Base-by-base conservation (phyloP, 2,888 invertebrate species). In the Phengaris arion region DNA sequence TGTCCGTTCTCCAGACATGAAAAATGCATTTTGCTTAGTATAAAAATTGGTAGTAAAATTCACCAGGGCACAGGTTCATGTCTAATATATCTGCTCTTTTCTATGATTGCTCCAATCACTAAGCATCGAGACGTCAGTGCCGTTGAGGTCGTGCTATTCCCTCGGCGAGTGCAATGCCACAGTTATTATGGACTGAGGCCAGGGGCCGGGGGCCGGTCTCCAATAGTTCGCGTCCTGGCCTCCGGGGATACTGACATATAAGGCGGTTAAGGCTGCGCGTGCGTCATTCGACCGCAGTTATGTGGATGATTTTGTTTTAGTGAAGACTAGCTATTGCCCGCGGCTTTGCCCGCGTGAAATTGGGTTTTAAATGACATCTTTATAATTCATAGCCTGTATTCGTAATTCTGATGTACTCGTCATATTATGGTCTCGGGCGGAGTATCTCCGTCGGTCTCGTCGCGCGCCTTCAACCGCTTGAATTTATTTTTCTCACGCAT, bases 1-100 rank as follows among this genome's bases (percentile, higher is more conserved):
- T 59, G 4, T 48, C 2, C 55, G 7, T n/a, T 55, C 22, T 22
- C 22, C 22, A n/a, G 2, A 55, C n/a, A 13, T 7, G 55, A n/a
- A n/a, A 13, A 6, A 55, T 35, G 35, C 55, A n/a, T 55, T n/a
- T 54, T 52, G 12, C 54, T 12, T 54, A 13, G 12, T 12, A 54
- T 54, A 54, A 54, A 55, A 55, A n/a, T n/a, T 55, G n/a, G n/a
- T n/a, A n/a, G n/a, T 55, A 55, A 55, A 57, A 57, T 57, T 57
- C 8, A 57, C 8, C n/a, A 57, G 57, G 15, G n/a, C 15, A 57
- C 15, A 6, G 15, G 2, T 57, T 10, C 9, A 0, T 22, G 22
- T 22, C 22, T 22, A 22, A 1, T 22, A 1, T 22, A 9, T 5
- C 4, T 57, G 6, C 59, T 59, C 59, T 22, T 22, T 59, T 35